These are phyloP conservation scores for Rhabdomys dilectus DNA, from an alignment of 2,113 vertebrate genomes.

Conservation along the genomic window DNA sequence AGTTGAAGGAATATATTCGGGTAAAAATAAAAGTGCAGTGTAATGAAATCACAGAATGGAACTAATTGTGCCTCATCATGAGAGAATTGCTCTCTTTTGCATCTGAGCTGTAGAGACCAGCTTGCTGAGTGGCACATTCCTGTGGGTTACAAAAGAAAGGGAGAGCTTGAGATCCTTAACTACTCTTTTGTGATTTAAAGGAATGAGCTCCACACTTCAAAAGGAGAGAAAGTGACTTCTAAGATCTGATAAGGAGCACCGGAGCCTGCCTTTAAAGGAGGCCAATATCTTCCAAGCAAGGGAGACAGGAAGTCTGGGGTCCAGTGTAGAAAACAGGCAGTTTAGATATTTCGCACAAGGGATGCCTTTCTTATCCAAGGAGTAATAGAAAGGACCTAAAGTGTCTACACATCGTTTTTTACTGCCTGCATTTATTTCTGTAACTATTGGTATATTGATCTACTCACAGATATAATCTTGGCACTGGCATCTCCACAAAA, in stretches of 20 bases:
- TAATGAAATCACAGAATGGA: not conserved
- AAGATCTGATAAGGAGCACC: fast-evolving
- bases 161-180: not conserved
- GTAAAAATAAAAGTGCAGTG: slow-evolving; percentile 63
- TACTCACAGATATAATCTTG: not conserved
- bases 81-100: slow-evolving; percentile 31
- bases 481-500: not conserved
- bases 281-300: not conserved
- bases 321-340: not conserved
- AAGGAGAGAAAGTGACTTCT: not conserved
- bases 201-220: not conserved
- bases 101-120: not conserved
- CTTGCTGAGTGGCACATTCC: not conserved
- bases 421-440: not conserved
- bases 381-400: not conserved
- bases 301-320: not conserved
- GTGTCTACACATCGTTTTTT: not conserved
- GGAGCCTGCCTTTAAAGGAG: not conserved
- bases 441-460: not conserved
- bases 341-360: not conserved
- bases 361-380: not conserved
- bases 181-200: not conserved
- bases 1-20: slow-evolving; percentile 2
- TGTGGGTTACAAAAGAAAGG: not conserved
- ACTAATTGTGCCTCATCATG: slow-evolving; percentile 23